Evolutionary conservation across 2,113 vertebrate species (phyloP), one percentile per base, ranked within the genome.

Genomic region (Ramphastos sulfuratus): DNA sequence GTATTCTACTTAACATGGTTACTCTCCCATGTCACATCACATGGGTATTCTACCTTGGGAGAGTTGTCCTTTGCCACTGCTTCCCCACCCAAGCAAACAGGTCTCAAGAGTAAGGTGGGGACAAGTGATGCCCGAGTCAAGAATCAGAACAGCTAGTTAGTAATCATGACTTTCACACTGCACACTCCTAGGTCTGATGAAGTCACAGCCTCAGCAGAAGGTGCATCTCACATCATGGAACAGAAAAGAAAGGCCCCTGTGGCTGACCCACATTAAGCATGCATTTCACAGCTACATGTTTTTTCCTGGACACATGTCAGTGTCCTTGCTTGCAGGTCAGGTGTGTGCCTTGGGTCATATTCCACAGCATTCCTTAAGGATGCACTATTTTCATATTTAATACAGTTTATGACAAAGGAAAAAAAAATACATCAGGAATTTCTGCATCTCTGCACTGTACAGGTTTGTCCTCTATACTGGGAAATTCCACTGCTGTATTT

Each of bases 261-360:
- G 18, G 9, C 12, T 63, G 42, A 71, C 3, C 56, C 10, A 63
- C 31, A 42, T 4, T 28, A 46, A 72, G 35, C 24, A 65, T 2
- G 3, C 6, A 30, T 54, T 90, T 73, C 52, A 83, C 20, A 50
- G 76, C 88, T 48, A 9, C 1, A 1, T 0, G 0, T 17, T 20
- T 83, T 74, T 46, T 66, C 14, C 21, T 74, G 37, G 52, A 12
- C 0, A 5, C 1, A 0, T 67, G 67, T 64, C 20, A 25, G 18
- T 67, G n/a, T 71, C 21, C 24, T 80, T 18, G 4, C n/a, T 42
- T 42, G 33, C 3, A 64, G 27, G 25, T 71, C 10, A 74, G 21
- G 30, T 35, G 37, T 5, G 23, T 6, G 33, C 35, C 8, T 55
- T 28, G 50, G 30, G 25, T 27, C 39, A 39, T 20, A 61, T 25